Conservation (phyloP, 1,140 invertebrate genomes). For the Hirudo medicinalis region DNA sequence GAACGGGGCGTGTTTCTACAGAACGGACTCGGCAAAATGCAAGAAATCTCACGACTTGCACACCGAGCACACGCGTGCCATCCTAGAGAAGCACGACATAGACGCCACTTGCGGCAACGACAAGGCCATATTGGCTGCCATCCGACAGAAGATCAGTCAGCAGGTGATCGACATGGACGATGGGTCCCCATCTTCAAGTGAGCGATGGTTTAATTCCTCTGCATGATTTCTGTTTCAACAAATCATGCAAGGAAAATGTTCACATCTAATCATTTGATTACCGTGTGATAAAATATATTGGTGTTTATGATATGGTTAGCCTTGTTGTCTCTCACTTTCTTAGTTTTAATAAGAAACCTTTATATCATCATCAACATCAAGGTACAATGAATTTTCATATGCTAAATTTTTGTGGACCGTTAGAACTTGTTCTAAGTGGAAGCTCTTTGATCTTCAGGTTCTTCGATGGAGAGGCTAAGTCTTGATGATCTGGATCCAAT, state of each 20-base stretch:
- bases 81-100: neutral
- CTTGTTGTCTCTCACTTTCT: no score
- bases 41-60: neutral
- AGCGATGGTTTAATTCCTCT: neutral
- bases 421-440: neutral
- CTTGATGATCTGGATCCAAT: neutral
- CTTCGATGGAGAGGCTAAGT: constrained; percentile 1
- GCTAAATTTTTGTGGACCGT: no score
- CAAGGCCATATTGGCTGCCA: neutral
- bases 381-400: no score
- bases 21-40: neutral
- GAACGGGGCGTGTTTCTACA: neutral
- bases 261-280: no score
- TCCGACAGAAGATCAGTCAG: neutral
- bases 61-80: neutral
- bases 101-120: neutral
- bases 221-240: no score
- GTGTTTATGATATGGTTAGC: no score
- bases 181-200: neutral
- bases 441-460: neutral
- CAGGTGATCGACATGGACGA: neutral
- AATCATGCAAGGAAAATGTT: no score
- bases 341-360: no score
- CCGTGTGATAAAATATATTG: no score
- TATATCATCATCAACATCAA: no score